phyloP scores from a whole-genome alignment of 2,888 invertebrate genomes.

The Rhimphoctona megacephalus region DNA sequence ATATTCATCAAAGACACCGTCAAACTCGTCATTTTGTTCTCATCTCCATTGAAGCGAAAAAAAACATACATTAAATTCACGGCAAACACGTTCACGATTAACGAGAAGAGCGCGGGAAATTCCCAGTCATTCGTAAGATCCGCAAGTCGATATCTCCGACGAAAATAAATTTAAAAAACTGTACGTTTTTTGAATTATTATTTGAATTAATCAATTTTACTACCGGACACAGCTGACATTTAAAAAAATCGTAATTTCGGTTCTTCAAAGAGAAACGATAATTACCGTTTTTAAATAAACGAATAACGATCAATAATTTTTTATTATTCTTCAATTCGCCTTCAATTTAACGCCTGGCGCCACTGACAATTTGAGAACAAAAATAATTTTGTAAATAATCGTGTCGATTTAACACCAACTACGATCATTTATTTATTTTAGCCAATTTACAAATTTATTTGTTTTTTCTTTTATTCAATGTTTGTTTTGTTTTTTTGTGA shows the following conservation, averaged over 20 bases:
- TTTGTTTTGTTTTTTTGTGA: constrained; percentile 20
- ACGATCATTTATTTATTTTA: constrained; percentile 24
- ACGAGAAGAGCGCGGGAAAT: constrained; percentile 11
- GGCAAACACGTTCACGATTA: background rate
- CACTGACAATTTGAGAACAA: background rate
- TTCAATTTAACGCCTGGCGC: background rate
- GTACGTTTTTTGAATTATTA: background rate
- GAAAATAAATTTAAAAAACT: background rate
- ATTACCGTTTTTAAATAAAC: background rate
- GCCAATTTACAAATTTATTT: background rate
- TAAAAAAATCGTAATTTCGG: background rate
- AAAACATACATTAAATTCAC: background rate
- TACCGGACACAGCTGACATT: background rate
- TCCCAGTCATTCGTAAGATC: constrained; percentile 39
- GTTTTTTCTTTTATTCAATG: constrained; percentile 15
- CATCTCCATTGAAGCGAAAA: constrained; percentile 18
- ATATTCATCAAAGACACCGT: constrained; percentile 32
- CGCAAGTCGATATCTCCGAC: constrained; percentile 26
- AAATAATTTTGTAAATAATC: background rate
- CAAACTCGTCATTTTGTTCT: constrained; percentile 40
- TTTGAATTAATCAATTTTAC: background rate
- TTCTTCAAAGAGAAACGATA: background rate
- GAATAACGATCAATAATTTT: background rate
- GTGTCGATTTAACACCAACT: background rate
- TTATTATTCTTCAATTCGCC: background rate